Evolutionary conservation across 2,113 vertebrate genomes (phyloP), one percentile per base, ranked within the genome.

Genomic region (Apeltes quadracus): DNA sequence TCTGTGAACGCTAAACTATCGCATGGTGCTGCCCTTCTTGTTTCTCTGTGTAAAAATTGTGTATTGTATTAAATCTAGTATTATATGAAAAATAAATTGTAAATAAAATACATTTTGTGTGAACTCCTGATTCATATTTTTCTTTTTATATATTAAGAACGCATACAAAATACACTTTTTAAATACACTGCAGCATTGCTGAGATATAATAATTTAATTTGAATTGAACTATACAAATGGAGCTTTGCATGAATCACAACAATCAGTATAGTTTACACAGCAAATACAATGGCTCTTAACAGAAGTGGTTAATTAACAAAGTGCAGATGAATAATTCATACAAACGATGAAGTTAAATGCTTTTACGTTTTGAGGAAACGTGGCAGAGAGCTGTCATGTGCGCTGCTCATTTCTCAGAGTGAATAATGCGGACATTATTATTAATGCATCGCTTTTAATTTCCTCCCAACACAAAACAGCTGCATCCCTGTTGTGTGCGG

Each of bases 41-140:
- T 56, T 87, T 83, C 16, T 58, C 73, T 81, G 63, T 93, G 90
- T 93, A 92, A 89, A 92, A 89, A 92, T 89, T 92, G 85, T 90
- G 85, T 77, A 82, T 82, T 91, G 79, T 88, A 86, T 88, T 82
- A 85, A 87, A 82, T 85, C 58, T 76, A 61, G 62, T 71, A 84
- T 14, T 88, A 50, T 90, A 87, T 18, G 75, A 75, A 53, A n/a
- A 70, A 77, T 36, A 76, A 85, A 75, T 20, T 94, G 94, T 94
- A 94, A 94, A 94, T 94, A 93, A 93, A 93, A 69, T 34, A 34
- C 36, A 79, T 88, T 83, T 87, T 86, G 77, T 89, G 79, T 91
- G 73, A 76, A 89, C 44, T 69, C 61, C 67, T 56, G 38, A 75
- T 44, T 73, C 34, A 64, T 29, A 8, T 25, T 58, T 23, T 62